Evolutionary conservation across 2,113 vertebrate species (phyloP), one percentile per base, ranked within the genome.

Genomic region (Carlito syrichta): DNA sequence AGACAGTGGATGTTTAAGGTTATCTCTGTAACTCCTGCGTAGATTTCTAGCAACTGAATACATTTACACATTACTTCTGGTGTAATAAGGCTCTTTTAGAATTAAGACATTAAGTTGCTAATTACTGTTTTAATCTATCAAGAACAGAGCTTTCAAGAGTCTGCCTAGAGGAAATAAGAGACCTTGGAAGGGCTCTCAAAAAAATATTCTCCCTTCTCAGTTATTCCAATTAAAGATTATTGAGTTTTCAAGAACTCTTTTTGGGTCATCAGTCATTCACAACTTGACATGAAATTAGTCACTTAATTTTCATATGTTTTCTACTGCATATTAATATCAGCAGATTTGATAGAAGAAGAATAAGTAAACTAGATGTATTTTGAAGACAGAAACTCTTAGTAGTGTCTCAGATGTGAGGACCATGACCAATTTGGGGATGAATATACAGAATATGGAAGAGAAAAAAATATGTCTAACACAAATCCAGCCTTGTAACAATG

Each of bases 61-160:
- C 5, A 95, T 85, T 85, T 91, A 87, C 62, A 93, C 79, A 78
- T 43, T 54, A 96, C 25, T 91, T 68, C 68, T 17, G 8, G 2
- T 62, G 68, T 73, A 38, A 91, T 56, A 88, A 81, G 60, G 0
- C 35, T 81, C 50, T 50, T 82, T 60, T 52, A 77, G 60, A 89
- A 96, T 94, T 86, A 89, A 96, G 52, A 81, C 40, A 58, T 85
- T 82, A 91, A 52, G 30, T 71, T 96, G 23, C 58, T 82, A 20
- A 71, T 84, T 82, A 40, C 58, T 58, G 8, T 79, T 95, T 84
- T 81, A 90, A 84, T 56, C 32, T 74, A 50, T 30, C 71, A 85
- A 43, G 45, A 8, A 50, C 8, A 88, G 56, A 91, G 48, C 38
- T 74, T 74, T 3, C 69, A 19, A 90, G 68, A 56, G 4, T 85